Evolutionary conservation across 1,140 invertebrate species (phyloP), one percentile per base, ranked within the genome.

Genomic region (Neotoxoptera formosana): DNA sequence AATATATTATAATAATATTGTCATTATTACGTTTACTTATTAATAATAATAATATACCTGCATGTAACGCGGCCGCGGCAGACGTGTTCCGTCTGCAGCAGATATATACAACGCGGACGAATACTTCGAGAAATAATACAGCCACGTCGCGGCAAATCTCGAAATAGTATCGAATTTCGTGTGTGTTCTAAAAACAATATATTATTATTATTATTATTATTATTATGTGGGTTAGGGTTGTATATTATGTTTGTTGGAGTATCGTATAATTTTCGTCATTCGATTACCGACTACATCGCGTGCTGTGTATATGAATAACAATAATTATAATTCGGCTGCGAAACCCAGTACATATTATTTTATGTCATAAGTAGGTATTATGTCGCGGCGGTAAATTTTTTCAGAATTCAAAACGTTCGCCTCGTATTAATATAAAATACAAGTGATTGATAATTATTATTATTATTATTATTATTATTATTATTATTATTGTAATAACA

Each of bases 381-480:
- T 76, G n/a, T n/a, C 60, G 30, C 51, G 51, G 30, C 51, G 51
- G 21, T 76, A 34, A 30, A 60, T 30, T n/a, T n/a, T n/a, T n/a
- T 34, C 30, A n/a, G 60, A 17, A 76, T 76, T 6, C 30, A 20
- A 67, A 76, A n/a, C 60, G 60, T 76, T n/a, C 60, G n/a, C 11
- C 60, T 76, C 60, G 30, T 67, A 14, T n/a, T 67, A 67, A n/a
- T n/a, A 76, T n/a, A 17, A 53, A 76, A 76, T n/a, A 14, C 14
- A 17, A 76, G 60, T 76, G 30, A 76, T 76, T 76, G 60, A 76
- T 76, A 76, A n/a, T 76, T 76, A 76, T 76, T 76, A 34, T 34
- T 76, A 76, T 76, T 76, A 34, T 34, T 76, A 76, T 76, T 76
- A n/a, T n/a, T n/a, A n/a, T 76, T 76, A 76, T 76, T 76, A n/a